Conservation (phyloP, 2,113 vertebrate genomes). For the Megaleporinus macrocephalus region DNA sequence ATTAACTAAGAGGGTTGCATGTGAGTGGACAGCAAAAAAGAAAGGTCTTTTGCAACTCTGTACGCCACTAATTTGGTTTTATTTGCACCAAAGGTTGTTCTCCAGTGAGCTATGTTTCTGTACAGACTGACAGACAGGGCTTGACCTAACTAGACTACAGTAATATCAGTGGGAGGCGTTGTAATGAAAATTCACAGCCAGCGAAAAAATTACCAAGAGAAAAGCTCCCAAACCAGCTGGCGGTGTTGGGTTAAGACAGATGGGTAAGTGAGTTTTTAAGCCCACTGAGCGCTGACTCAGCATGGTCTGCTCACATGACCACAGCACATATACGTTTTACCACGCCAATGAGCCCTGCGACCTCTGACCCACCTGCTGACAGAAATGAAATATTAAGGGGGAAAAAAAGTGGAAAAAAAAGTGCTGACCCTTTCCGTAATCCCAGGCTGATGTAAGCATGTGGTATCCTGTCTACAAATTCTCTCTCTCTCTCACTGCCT, state of each 20-base stretch:
- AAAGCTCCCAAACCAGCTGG: no score
- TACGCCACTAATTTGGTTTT: no score
- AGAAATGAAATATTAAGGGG: slow-evolving; percentile 28
- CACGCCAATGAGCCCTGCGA: slow-evolving; percentile 62
- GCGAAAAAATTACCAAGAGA: not conserved
- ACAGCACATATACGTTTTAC: slow-evolving; percentile 33
- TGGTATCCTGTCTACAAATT: slow-evolving; percentile 60
- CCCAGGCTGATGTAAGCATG: slow-evolving; percentile 51
- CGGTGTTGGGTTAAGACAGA: not conserved
- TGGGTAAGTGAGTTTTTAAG: slow-evolving; percentile 3
- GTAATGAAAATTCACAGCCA: not conserved
- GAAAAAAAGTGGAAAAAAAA: slow-evolving; percentile 47
- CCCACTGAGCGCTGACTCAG: slow-evolving; percentile 58
- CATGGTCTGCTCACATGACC: slow-evolving; percentile 69
- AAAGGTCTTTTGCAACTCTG: no score
- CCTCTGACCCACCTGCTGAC: slow-evolving; percentile 70
- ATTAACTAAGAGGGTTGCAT: no score
- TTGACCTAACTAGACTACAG: not conserved
- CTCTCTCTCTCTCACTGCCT: not conserved
- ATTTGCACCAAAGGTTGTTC: no score
- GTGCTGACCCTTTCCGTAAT: slow-evolving; percentile 63
- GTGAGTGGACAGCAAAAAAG: no score
- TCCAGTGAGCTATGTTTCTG: no score
- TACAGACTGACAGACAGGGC: not conserved
- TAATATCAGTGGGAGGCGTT: not conserved